Evolutionary conservation across 2,888 invertebrate species (phyloP), one percentile per base, ranked within the genome.

Genomic region (Heliconius aoede): DNA sequence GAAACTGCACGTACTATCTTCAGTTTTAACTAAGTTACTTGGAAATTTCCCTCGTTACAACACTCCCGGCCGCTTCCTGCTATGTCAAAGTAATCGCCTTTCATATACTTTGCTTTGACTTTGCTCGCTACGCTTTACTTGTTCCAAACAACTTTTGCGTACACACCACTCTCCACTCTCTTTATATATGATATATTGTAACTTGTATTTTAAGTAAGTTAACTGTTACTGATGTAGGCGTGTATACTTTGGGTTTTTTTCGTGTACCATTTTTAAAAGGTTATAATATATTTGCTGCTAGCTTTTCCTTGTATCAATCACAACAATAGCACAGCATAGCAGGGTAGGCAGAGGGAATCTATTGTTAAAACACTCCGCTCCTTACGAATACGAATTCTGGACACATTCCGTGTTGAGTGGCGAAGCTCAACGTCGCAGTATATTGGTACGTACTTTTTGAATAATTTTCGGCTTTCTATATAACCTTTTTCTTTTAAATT

Each of bases 1-100:
- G 85, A 86, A 86, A 86, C 84, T 85, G 87, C 85, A 83, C 79
- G 79, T 81, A 83, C 79, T 81, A 83, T 84, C 82, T 82, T 82
- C 79, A 76, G 79, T 77, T 81, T 81, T 79, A 81, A 81, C 78
- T 80, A 80, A 80, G 77, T 82, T 80, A 78, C 81, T 80, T 80
- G 73, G 64, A 73, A 78, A 72, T 79, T 80, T 77, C 78, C 77
- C 78, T 77, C 80, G 74, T 80, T 78, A 78, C 77, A 65, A 73
- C 62, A 76, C 77, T 55, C 75, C 75, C 64, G 46, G 78, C 64
- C 76, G 78, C 76, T 72, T 76, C 72, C 72, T 72, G 60, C 72
- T 72, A 72, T 72, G 76, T 67, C 72, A 76, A 79, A 76, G 79
- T 79, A 79, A 79, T 78, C 73, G 76, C 76, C 73, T 76, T 76